These are phyloP conservation scores for Lepidiolamprologus cunningtoni DNA, from an alignment of 2,113 vertebrate species.

Conservation along the genomic window DNA sequence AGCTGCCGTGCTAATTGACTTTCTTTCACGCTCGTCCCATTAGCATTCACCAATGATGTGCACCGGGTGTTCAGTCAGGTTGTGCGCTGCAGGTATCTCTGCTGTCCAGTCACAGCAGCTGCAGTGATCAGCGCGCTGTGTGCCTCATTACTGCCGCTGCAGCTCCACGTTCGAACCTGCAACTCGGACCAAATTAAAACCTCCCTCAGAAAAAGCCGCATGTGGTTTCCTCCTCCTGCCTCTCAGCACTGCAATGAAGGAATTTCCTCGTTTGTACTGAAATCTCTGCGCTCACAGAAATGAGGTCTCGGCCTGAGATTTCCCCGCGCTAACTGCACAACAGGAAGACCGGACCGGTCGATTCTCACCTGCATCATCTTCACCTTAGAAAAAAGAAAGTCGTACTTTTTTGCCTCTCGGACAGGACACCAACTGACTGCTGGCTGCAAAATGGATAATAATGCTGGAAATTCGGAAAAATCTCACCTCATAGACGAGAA, in stretches of 20 bases:
- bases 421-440: not conserved
- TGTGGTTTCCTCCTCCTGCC: not conserved
- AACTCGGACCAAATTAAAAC: not conserved
- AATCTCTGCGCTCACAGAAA: not conserved
- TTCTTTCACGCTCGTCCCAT: not conserved
- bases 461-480: slow-evolving; percentile 67
- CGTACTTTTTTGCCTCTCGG: not conserved
- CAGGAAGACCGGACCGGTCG: not conserved
- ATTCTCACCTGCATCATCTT: not conserved
- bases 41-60: not conserved
- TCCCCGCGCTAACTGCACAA: not conserved
- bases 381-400: not conserved
- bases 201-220: not conserved
- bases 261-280: not conserved
- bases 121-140: not conserved
- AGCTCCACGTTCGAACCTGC: not conserved
- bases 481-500: slow-evolving; percentile 74
- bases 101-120: not conserved
- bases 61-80: not conserved
- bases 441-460: slow-evolving; percentile 43
- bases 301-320: not conserved
- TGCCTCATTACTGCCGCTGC: not conserved
- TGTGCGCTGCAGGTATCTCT: not conserved
- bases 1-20: not conserved
- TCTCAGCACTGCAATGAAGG: slow-evolving; percentile 28